phyloP scores from a whole-genome alignment of 2,797 vertebrate genomes.

The Aphelocoma californica region DNA sequence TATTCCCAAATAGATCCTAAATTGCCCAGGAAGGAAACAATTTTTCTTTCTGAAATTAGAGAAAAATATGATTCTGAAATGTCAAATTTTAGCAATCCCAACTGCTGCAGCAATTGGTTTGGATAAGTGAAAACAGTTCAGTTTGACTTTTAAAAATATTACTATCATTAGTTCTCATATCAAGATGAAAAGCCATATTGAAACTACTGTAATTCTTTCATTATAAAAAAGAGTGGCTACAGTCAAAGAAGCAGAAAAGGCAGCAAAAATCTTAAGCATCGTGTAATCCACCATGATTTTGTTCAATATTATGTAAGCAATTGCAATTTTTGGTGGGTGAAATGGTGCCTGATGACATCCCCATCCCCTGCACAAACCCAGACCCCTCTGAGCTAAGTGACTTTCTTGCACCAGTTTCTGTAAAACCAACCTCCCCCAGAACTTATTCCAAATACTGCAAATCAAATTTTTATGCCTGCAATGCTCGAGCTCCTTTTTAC shows the following conservation, averaged over 20 bases:
- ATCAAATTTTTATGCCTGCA: slow-evolving; percentile 52
- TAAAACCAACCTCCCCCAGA: not conserved
- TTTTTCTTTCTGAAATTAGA: slow-evolving; percentile 55
- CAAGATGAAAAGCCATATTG: slow-evolving; percentile 36
- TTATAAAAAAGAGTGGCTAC: not conserved
- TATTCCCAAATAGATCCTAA: slow-evolving; percentile 40
- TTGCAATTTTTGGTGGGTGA: not conserved
- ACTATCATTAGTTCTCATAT: slow-evolving; percentile 34
- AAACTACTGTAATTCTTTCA: not conserved
- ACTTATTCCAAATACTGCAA: slow-evolving; percentile 53
- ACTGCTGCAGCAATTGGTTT: slow-evolving; percentile 30
- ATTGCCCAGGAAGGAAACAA: slow-evolving; percentile 60
- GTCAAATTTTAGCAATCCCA: slow-evolving; percentile 44
- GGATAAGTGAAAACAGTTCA: slow-evolving; percentile 49
- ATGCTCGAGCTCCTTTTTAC: slow-evolving; percentile 66
- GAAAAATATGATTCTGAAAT: slow-evolving; percentile 25
- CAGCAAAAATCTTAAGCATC: not conserved
- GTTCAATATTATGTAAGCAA: not conserved
- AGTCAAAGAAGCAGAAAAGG: not conserved
- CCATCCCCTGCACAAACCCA: not conserved
- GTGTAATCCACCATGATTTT: not conserved
- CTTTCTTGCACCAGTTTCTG: not conserved
- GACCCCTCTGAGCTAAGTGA: not conserved
- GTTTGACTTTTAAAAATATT: slow-evolving; percentile 39
- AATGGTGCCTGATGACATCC: not conserved